Evolutionary conservation across 2,113 vertebrate genomes (phyloP), one percentile per base, ranked within the genome.

Genomic region (Plestiodon gilberti): DNA sequence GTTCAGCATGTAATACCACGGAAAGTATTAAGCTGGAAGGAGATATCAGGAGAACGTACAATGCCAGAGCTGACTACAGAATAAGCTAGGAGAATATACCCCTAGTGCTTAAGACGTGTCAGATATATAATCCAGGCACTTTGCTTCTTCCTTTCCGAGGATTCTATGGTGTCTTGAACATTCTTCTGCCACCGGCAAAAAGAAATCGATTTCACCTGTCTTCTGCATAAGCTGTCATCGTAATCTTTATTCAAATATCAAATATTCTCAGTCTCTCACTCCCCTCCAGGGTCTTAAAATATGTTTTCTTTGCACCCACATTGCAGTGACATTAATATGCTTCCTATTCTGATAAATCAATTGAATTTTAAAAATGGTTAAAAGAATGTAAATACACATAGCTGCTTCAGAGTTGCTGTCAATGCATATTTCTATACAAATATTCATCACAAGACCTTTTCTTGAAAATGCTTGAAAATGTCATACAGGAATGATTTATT

Each of bases 211-310:
- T 76, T 28, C n/a, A 65, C 14, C 6, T 18, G 83, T 79, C 55
- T 52, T 85, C n/a, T 87, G 0, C 13, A 11, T 15, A 80, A 91
- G 38, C 0, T 0, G 10, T 69, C 0, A 83, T 82, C 88, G 91
- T 82, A 11, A 87, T 75, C 71, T 8, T 57, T 74, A 78, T 18
- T 83, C 17, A 86, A 81, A 67, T 23, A 8, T 87, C 1, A 86
- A 78, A 77, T 7, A 76, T 76, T 65, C 40, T 25, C 43, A 20
- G 20, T 15, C 0, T 30, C 0, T 84, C 79, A 81, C 7, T 88
- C 65, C 17, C 55, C 13, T 74, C 6, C 10, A 84, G 70, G 2
- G 2, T 0, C 33, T 70, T 81, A 65, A 0, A 35, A 23, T 7
- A 71, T 3, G 9, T 84, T 83, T 87, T 81, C 13, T 15, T 15